Percentiles rank a stretch among this genome's conserved stretches.
These are phyloP conservation scores for Aphodius sticticus DNA, from an alignment of 2,888 invertebrate genomes.

Conservation along the genomic window DNA sequence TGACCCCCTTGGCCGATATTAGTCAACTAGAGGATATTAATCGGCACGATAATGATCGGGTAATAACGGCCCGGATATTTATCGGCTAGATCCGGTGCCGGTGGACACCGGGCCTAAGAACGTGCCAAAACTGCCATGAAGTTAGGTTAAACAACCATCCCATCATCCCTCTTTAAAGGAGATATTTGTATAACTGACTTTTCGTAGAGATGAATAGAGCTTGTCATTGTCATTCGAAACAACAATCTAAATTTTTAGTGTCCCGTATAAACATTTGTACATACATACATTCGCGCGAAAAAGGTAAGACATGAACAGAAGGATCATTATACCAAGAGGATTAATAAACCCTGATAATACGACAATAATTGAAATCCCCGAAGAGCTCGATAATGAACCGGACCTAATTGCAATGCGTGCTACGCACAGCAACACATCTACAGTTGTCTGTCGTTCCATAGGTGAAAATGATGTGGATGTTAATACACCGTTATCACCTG, in stretches of 20 bases:
- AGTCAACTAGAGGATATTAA: too few species aligned
- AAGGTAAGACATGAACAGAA: slow-evolving; percentile 30
- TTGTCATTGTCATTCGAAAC: not conserved
- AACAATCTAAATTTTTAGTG: not conserved
- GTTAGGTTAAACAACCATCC: too few species aligned
- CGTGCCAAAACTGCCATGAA: too few species aligned
- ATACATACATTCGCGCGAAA: not conserved
- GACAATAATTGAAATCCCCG: slow-evolving; percentile 50
- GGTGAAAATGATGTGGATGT: not conserved
- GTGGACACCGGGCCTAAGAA: too few species aligned
- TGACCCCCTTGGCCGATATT: too few species aligned
- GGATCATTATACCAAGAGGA: slow-evolving; percentile 48
- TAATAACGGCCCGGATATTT: too few species aligned
- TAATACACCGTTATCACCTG: too few species aligned
- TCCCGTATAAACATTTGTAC: not conserved
- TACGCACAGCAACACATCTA: not conserved
- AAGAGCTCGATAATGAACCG: slow-evolving; percentile 40
- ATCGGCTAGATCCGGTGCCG: too few species aligned
- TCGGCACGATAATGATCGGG: too few species aligned
- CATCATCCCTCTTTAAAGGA: too few species aligned
- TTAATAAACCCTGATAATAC: slow-evolving; percentile 46
- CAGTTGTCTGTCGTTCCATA: not conserved
- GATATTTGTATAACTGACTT: not conserved
- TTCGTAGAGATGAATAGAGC: not conserved
- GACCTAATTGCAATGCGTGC: slow-evolving; percentile 45